Conservation (phyloP, 2,113 vertebrate genomes). For the Semnopithecus entellus region DNA sequence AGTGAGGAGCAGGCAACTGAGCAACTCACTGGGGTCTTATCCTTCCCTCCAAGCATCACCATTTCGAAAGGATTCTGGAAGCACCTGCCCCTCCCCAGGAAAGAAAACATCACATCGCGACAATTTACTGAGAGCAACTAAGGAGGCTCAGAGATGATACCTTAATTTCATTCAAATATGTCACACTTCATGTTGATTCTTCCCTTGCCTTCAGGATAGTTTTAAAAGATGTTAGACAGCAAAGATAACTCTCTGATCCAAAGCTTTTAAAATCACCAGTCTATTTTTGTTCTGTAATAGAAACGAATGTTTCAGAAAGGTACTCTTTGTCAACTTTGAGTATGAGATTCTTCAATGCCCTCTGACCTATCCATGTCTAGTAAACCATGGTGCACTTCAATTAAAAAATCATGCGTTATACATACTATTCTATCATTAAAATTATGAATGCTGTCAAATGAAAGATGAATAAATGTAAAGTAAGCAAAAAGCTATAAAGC, state of each 20-base stretch:
- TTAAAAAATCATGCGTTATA: background rate
- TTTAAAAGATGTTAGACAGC: background rate
- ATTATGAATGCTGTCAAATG: background rate
- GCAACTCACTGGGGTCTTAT: background rate
- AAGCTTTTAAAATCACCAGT: background rate
- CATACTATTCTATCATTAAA: background rate
- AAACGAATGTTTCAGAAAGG: background rate
- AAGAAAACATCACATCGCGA: background rate
- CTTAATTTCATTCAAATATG: background rate
- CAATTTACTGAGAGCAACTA: background rate
- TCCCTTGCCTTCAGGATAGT: background rate
- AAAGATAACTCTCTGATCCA: background rate
- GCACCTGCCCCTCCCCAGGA: fast-evolving
- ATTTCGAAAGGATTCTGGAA: background rate
- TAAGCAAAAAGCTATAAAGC: background rate
- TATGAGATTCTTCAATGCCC: background rate
- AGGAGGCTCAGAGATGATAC: background rate
- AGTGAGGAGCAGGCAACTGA: background rate
- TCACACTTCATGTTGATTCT: background rate
- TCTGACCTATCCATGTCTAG: background rate
- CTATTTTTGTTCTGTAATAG: background rate
- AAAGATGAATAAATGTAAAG: background rate
- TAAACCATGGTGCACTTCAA: background rate
- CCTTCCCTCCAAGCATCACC: fast-evolving
- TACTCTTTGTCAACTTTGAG: background rate